phyloP scores from a whole-genome alignment of 1,140 invertebrate genomes.

The Papilio aristodemus region DNA sequence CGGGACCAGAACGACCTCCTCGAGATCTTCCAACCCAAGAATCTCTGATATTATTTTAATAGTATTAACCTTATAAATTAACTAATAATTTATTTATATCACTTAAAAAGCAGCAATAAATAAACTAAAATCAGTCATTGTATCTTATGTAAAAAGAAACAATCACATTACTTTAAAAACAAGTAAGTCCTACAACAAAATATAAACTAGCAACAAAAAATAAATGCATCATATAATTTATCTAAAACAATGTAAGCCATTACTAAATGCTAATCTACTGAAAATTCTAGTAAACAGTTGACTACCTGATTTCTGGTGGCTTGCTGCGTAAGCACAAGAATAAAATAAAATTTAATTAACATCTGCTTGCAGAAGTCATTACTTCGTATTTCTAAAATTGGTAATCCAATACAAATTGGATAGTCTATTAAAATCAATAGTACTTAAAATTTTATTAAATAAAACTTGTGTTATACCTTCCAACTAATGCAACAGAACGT shows the following conservation, averaged over 20 bases:
- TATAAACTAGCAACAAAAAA: slow-evolving; percentile 10
- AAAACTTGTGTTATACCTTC: slow-evolving; percentile 53
- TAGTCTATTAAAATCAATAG: background rate
- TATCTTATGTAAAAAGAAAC: background rate
- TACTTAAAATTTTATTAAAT: slow-evolving; percentile 10
- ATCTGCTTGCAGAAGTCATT: background rate
- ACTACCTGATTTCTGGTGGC: slow-evolving; percentile 31
- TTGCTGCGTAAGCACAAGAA: slow-evolving; percentile 16
- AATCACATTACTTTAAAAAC: background rate
- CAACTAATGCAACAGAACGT: slow-evolving; percentile 51
- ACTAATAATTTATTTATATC: slow-evolving; percentile 6
- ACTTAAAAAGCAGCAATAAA: background rate
- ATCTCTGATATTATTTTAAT: slow-evolving; percentile 35
- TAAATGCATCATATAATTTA: background rate
- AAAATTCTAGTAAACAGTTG: slow-evolving; percentile 12
- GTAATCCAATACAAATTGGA: background rate
- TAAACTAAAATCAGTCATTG: background rate
- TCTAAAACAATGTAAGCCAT: slow-evolving; percentile 15
- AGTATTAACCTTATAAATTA: slow-evolving; percentile 15
- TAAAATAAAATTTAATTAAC: slow-evolving; percentile 1
- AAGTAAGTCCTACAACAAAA: background rate
- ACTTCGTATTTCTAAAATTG: background rate
- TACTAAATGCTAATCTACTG: slow-evolving; percentile 1
- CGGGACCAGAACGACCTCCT: slow-evolving; percentile 80
- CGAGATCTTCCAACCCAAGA: slow-evolving; percentile 57